Evolutionary conservation across 2,797 vertebrate species (phyloP).

Genomic region (Varecia variegata): DNA sequence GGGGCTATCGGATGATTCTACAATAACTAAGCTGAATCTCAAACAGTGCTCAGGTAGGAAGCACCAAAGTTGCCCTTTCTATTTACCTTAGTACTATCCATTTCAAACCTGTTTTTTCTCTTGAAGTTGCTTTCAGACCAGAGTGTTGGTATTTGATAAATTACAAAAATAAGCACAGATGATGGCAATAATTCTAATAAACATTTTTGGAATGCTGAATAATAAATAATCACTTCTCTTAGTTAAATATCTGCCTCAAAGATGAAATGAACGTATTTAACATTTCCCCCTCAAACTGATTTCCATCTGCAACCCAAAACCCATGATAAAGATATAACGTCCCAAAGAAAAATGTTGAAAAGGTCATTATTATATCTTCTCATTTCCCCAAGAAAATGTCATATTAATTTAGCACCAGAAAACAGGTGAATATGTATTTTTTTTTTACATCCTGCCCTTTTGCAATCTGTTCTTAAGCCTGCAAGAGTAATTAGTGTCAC

Average conservation of each 20-base stretch:
- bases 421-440: background rate
- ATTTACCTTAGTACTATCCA: background rate
- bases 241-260: constrained; percentile 20
- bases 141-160: constrained; percentile 38
- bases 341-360: constrained; percentile 44
- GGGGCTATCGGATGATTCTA: background rate
- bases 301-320: background rate
- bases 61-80: background rate
- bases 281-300: background rate
- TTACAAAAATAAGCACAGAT: constrained; percentile 33
- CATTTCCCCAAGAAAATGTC: background rate
- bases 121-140: constrained; percentile 35
- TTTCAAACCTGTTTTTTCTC: constrained; percentile 1
- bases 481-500: constrained; percentile 4
- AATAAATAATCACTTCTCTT: constrained; percentile 21
- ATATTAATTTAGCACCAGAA: constrained; percentile 39
- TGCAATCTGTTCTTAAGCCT: background rate
- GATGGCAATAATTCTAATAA: constrained; percentile 25
- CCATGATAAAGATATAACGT: constrained; percentile 1
- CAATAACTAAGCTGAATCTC: constrained; percentile 29
- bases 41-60: background rate
- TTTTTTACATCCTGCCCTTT: background rate
- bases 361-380: background rate
- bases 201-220: background rate
- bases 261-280: background rate